Evolutionary conservation across 2,888 invertebrate species (phyloP), one percentile per base, ranked within the genome.

Genomic region (Allolobophora icterica): DNA sequence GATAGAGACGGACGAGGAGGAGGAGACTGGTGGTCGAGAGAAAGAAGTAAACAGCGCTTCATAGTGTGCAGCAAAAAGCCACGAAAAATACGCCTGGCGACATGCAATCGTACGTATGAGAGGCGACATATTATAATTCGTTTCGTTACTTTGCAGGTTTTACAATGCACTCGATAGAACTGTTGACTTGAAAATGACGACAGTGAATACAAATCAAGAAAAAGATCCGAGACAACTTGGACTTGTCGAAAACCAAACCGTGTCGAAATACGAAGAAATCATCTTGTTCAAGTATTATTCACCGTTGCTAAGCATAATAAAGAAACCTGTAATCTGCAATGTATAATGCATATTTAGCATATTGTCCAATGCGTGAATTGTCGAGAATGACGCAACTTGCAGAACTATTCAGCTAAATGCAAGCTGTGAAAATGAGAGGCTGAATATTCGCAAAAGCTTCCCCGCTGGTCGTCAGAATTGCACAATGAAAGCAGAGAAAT

Each of bases 231-330:
- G 87, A 87, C 35, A 87, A 87, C 38, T 87, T 34, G 87, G 87
- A 35, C 35, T 87, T 1, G 24, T 15, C 19, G 5, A 87, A 6
- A 34, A 87, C 35, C 87, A 87, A 24, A 17, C 0, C 17, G 87
- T 87, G 8, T 87, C 87, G n/a, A 24, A 34, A 34, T 87, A 87
- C 87, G 87, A 87, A 17, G 87, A 87, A 87, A 87, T 87, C 38
- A 34, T 34, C 38, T 33, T 87, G 21, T 5, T 3, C 17, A 24
- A 87, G 87, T 87, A 87, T 34, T 38, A n/a, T 5, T 87, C 15
- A 5, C 17, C 45, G 2, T 19, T 19, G 19, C 15, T 45, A 19
- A 45, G 45, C 45, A 45, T 45, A 19, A 45, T 45, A 58, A 58
- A 58, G 24, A 30, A 58, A 58, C 24, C 24, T 58, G 24, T 58